phyloP scores from a whole-genome alignment of 2,797 vertebrate genomes.

The Acanthornis magna region DNA sequence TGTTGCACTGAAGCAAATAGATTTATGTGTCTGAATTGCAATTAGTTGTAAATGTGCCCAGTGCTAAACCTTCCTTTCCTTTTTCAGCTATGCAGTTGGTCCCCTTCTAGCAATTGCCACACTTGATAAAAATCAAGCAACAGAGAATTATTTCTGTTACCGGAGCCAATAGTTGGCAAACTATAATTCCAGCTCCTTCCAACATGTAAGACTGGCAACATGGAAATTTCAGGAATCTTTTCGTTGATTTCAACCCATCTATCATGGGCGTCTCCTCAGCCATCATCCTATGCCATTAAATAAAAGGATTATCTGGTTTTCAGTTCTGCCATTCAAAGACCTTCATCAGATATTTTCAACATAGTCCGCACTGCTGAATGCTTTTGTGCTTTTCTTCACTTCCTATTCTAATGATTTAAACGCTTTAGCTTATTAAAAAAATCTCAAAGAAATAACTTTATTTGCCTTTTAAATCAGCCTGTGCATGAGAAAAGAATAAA shows the following conservation, averaged over 20 bases:
- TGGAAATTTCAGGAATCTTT: not conserved
- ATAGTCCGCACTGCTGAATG: not conserved
- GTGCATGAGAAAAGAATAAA: not conserved
- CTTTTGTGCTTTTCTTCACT: not conserved
- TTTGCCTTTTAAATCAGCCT: not conserved
- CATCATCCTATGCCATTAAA: not conserved
- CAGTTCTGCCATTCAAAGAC: not conserved
- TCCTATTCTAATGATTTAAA: not conserved
- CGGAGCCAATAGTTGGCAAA: not conserved
- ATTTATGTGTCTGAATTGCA: not conserved
- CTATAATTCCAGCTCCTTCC: not conserved
- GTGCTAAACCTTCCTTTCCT: not conserved
- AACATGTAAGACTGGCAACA: not conserved
- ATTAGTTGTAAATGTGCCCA: not conserved
- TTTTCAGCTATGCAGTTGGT: not conserved
- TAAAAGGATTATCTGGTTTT: not conserved
- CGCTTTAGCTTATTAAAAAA: not conserved
- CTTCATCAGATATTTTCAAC: not conserved
- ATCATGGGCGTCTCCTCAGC: not conserved
- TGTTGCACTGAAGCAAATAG: not conserved
- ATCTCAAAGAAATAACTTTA: not conserved
- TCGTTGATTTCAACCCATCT: not conserved
- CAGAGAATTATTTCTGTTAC: not conserved
- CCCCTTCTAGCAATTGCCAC: not conserved
- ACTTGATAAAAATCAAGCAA: not conserved